Evolutionary conservation across 2,113 vertebrate species (phyloP), one percentile per base, ranked within the genome.

Genomic region (Plecturocebus donacophilus): DNA sequence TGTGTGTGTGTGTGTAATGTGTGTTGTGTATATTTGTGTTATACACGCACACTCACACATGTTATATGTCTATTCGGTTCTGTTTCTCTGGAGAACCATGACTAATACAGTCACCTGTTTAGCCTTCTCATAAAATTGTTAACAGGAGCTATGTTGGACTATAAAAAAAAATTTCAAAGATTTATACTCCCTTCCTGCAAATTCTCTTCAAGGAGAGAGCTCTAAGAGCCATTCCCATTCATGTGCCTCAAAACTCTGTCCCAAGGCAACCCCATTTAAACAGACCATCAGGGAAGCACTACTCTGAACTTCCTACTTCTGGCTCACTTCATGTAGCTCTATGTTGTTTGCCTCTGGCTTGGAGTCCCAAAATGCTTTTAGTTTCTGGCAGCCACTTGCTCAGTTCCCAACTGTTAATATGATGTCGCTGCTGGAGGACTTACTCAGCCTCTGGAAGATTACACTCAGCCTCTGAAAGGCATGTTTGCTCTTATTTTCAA

Each of bases 351-450:
- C 45, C 73, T 92, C 94, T 97, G 97, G 96, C 94, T 92, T 90
- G 7, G 84, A 87, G 56, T 89, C 58, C 49, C 87, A 47, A 95
- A 97, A 92, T 94, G 97, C 95, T 97, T 97, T 97, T 96, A 97
- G 96, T 64, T 27, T 97, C 94, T 97, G 95, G 94, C 95, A 97
- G 80, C 40, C 23, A 40, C 52, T 94, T 58, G 35, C 47, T 97
- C 64, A 54, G 32, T 85, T 94, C 84, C 80, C 84, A 83, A 12
- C 68, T 81, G 76, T 61, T 95, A 54, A 95, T 61, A 38, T 0
- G 87, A 21, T 75, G 32, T 40, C 49, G 79, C 79, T 77, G 38
- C 82, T 45, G 17, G 40, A 64, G 21, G 54, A 79, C 54, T 79
- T 20, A 5, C 35, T 56, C 3, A 10, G 61, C 32, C 19, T 89